Conservation (phyloP, 2,888 invertebrate species). For the Imbricaverruca yamaguchii region DNA sequence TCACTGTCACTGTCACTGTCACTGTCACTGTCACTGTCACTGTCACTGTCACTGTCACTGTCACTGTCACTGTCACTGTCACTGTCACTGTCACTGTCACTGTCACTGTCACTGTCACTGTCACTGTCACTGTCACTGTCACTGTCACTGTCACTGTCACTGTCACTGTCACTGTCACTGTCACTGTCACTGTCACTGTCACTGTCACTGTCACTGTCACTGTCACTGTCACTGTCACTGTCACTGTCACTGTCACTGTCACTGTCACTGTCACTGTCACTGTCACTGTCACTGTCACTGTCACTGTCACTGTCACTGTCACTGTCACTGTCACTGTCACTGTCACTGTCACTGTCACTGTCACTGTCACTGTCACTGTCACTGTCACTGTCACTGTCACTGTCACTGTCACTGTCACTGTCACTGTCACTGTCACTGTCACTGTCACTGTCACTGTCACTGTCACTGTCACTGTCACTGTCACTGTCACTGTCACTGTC, state of each 20-base stretch:
- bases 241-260: too few relatives aligned
- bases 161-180: background rate
- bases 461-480: background rate
- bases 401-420: too few relatives aligned
- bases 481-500: background rate
- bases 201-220: background rate
- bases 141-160: background rate
- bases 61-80: too few relatives aligned
- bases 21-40: background rate
- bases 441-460: background rate
- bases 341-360: background rate
- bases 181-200: background rate
- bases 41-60: too few relatives aligned
- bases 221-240: too few relatives aligned
- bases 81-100: background rate
- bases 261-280: too few relatives aligned
- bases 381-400: too few relatives aligned
- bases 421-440: background rate
- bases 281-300: too few relatives aligned
- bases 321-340: too few relatives aligned
- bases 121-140: background rate
- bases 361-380: background rate
- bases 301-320: too few relatives aligned
- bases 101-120: background rate
- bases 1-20: too few relatives aligned